Evolutionary conservation across 2,797 vertebrate genomes (phyloP), one percentile per base, ranked within the genome.

Genomic region (Apodemus agrarius): DNA sequence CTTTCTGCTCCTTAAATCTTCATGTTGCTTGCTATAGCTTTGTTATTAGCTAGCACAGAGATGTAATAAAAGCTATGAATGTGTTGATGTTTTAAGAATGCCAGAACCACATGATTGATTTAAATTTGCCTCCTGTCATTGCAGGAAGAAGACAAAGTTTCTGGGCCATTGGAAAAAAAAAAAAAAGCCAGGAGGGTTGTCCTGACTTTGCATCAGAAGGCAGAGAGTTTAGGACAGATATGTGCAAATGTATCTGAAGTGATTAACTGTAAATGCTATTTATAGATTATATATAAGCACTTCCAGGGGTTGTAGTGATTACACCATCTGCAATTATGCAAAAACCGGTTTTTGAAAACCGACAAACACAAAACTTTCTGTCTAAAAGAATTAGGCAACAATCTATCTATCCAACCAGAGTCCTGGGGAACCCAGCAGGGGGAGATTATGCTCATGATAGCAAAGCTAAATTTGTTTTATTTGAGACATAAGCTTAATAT

Each of bases 341-440:
- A 95, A 43, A 67, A 85, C 5, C 46, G 14, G n/a, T 59, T 80
- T 93, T 14, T 82, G 69, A 63, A 63, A 83, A 29, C 17, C 91
- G 59, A 46, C 29, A 89, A 65, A 65, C 19, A 59, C 8, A 57
- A n/a, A 88, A 24, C 1, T 59, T 91, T 92, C 65, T 93, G 10
- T 90, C 92, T 65, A 87, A 91, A 72, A 88, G 21, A 49, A 72
- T 94, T 95, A 79, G 24, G 46, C 57, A 81, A 54, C 1, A 72
- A 26, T 76, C 12, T 67, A 2, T 67, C 75, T 85, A 52, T 29
- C 14, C 1, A 82, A 31, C 16, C 1, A 34, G 37, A 89, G 89
- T 72, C 2, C 8, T 34, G 61, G 67, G 88, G 63, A 88, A 49
- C 37, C 37, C 9, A 89, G 29, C 9, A 19, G 49, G 76, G 49